A percentile compares a stretch with the other conserved stretches of the same genome.
These are phyloP conservation scores for Lethrus apterus DNA, from an alignment of 1,140 invertebrate species.

Conservation along the genomic window DNA sequence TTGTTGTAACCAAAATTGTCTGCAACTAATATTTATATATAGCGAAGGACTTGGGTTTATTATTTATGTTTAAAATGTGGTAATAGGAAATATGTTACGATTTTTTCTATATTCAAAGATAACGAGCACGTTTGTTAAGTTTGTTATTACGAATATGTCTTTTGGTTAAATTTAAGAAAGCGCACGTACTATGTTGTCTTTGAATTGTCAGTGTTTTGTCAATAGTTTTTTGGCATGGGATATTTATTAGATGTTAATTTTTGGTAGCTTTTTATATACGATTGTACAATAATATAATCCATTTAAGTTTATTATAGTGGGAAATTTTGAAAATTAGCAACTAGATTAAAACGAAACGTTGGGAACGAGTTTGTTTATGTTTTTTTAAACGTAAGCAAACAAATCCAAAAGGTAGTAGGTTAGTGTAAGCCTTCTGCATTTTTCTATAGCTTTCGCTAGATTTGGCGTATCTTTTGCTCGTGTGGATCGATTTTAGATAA, in stretches of 20 bases:
- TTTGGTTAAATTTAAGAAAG: too few relatives aligned
- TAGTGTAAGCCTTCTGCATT: conserved; percentile 33
- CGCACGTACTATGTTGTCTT: too few relatives aligned
- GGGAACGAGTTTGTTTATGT: conserved; percentile 4
- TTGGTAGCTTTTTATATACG: conserved; percentile 15
- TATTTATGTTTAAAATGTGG: conserved; percentile 5
- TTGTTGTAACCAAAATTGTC: conserved; percentile 15
- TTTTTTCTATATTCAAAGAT: too few relatives aligned
- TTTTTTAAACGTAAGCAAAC: not conserved
- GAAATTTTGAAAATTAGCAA: conserved; percentile 5
- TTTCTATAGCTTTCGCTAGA: conserved; percentile 39
- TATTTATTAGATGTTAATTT: conserved; percentile 9
- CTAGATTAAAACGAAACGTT: conserved; percentile 8
- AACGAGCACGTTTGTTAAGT: too few relatives aligned
- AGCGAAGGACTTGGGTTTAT: conserved; percentile 6
- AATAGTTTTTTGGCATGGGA: not conserved
- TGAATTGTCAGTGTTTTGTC: too few relatives aligned
- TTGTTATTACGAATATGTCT: too few relatives aligned
- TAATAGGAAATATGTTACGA: not conserved
- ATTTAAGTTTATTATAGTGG: conserved; percentile 9
- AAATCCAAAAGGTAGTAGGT: conserved; percentile 23
- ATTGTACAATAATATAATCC: conserved; percentile 10
- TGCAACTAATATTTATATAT: conserved; percentile 15
- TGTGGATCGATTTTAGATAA: too few relatives aligned
- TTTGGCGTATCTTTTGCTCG: conserved; percentile 22